Conservation (phyloP, 2,113 vertebrate genomes). For the Heptranchias perlo region DNA sequence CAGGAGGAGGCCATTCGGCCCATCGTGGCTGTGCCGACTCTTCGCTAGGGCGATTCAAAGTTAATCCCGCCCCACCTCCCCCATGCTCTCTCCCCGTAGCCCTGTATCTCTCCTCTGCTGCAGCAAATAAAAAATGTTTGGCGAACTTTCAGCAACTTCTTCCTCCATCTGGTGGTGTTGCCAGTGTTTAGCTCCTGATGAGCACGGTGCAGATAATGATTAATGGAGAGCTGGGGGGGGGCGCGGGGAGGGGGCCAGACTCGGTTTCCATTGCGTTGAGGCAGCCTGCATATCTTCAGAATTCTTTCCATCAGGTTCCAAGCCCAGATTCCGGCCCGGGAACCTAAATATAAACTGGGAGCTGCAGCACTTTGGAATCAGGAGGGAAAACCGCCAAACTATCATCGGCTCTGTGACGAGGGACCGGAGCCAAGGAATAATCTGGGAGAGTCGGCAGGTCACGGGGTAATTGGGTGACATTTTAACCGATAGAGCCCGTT, state of each 20-base stretch:
- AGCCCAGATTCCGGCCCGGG: not conserved
- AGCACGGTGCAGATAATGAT: not conserved
- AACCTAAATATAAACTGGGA: not conserved
- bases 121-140: not conserved
- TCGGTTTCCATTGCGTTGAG: not conserved
- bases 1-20: not conserved
- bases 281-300: not conserved
- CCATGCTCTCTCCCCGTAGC: not conserved
- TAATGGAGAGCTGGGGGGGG: not conserved
- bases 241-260: not conserved
- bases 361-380: not conserved
- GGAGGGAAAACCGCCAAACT: not conserved
- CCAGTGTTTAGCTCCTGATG: not conserved
- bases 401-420: not conserved
- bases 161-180: fast-evolving
- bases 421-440: not conserved
- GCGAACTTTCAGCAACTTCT: not conserved
- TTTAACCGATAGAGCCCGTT: not conserved
- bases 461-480: not conserved
- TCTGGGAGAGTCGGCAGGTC: not conserved
- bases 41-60: not conserved
- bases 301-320: not conserved
- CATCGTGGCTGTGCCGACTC: not conserved
- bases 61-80: not conserved
- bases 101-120: not conserved